Evolutionary conservation across 2,113 vertebrate species (phyloP), one percentile per base, ranked within the genome.

Genomic region (Tor tambroides): DNA sequence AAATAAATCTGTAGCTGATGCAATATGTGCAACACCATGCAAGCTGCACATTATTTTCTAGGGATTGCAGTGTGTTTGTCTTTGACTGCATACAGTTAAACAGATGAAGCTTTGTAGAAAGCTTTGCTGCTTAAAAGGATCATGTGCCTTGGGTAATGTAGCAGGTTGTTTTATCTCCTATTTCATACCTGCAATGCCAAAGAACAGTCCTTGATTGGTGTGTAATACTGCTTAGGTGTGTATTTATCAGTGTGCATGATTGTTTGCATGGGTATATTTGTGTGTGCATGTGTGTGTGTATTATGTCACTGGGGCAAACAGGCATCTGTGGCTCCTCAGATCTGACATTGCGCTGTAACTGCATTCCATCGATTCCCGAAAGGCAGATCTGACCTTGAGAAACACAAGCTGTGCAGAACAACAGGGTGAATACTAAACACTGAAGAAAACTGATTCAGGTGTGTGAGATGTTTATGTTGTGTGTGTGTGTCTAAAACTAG

Each of bases 311-410:
- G 72, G 82, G 72, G 71, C 74, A 78, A 69, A 77, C 32, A 69
- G 30, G 72, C 56, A 32, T 78, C 86, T 76, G 59, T 85, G 65
- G 26, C 65, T 74, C n/a, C 69, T 61, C 61, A 71, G 69, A 85
- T 82, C 85, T 85, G 85, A 80, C 82, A 82, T 78, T 87, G 74
- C 72, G 77, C 82, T 81, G 69, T 43, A 85, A 79, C 54, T 85
- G 83, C 83, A 89, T 61, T 87, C 49, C 59, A 85, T 78, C 49
- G 49, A 51, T 87, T 89, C 78, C 71, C 67, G 10, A 88, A 86
- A 88, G 80, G 84, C 84, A 86, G 59, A 75, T 35, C 65, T 67
- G 87, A 90, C 88, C 88, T 89, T 89, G 85, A 87, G 78, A 82
- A 82, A 65, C 76, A 69, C 59, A 87, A 41, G 72, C 85, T 79